Evolutionary conservation across 1,140 invertebrate species (phyloP), one percentile per base, ranked within the genome.

Genomic region (Latrodectus geometricus): DNA sequence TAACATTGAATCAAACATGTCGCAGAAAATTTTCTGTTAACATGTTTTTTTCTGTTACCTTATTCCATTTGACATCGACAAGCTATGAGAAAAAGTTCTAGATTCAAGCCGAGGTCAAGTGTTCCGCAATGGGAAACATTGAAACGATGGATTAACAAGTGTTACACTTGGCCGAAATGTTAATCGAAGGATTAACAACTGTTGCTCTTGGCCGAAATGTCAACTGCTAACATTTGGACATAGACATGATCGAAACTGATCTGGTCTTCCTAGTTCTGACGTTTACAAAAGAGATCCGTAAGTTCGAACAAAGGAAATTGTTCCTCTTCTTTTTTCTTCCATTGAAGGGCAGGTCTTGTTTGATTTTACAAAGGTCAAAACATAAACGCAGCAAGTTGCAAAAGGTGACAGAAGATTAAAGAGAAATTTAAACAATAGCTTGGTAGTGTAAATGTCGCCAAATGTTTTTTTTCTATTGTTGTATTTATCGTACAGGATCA

Each of bases 111-210:
- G 80, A 74, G 80, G 80, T 83, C 80, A 83, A 83, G 80, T 74
- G 61, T 69, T 54, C 0, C 61, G 70, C 70, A 74, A 50, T 65
- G 35, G 56, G 70, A 21, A 83, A 74, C 49, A 14, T 9, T 35
- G 56, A 17, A 48, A 52, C 54, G 23, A n/a, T 48, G 3, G 54
- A 23, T 50, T 70, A 61, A 73, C 48, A 7, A 66, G 48, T 74
- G 80, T 83, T 65, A 70, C 23, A 83, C 54, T 74, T 83, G 80
- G 52, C 80, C 80, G 12, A 83, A 21, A 83, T 83, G 80, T 83
- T 49, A 20, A 11, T 68, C 9, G 68, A 83, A 74, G 23, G 54
- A 50, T 15, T 83, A 61, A 73, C 48, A 7, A 66, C 54, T 83
- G 80, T 83, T 65, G 80, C 23, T 74, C 54, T 74, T 83, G 80